A percentile compares a stretch with the other conserved stretches of the same genome.
These are phyloP conservation scores for Anguilla marmorata DNA, from an alignment of 2,797 vertebrate species.

Conservation along the genomic window DNA sequence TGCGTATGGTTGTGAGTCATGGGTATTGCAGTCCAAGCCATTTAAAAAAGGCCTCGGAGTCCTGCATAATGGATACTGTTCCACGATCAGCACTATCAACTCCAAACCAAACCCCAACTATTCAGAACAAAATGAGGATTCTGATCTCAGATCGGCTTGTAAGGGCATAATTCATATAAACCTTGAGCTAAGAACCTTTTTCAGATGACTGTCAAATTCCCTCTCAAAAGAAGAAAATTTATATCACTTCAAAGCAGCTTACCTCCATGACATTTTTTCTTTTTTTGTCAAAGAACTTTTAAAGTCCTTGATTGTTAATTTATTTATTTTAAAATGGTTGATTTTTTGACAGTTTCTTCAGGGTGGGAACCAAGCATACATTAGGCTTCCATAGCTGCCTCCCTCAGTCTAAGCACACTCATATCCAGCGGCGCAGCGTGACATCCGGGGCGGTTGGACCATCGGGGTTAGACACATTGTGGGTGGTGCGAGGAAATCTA, in stretches of 20 bases:
- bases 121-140: background rate
- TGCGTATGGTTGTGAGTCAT: no score
- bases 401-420: background rate
- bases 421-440: background rate
- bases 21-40: background rate
- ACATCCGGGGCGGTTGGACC: background rate
- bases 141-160: background rate
- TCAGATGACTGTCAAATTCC: background rate
- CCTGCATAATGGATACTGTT: background rate
- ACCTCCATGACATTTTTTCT: background rate
- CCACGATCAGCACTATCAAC: background rate
- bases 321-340: background rate
- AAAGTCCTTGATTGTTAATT: background rate
- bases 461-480: background rate
- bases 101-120: background rate
- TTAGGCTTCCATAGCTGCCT: background rate
- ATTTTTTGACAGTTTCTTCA: background rate
- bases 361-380: background rate
- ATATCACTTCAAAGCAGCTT: background rate
- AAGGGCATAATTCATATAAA: background rate
- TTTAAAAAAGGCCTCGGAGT: background rate
- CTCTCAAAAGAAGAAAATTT: background rate
- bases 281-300: background rate
- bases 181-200: background rate
- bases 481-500: background rate